Evolutionary conservation across 2,113 vertebrate genomes (phyloP).

Genomic region (Cyphomyrus discorhynchus): DNA sequence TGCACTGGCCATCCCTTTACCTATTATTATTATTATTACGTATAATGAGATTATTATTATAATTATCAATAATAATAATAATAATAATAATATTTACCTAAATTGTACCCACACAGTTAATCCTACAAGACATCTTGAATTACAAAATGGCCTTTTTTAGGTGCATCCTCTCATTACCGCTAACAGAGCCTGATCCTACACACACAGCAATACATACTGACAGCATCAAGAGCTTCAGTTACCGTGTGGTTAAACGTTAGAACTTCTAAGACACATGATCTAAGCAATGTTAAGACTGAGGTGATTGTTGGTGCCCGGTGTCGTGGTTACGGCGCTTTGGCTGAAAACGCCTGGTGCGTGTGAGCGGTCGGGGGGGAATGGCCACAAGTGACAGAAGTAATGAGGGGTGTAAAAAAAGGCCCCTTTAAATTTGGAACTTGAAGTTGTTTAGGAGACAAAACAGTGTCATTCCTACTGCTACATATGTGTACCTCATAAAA

Average conservation of each 20-base stretch:
- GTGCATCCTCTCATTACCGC: not conserved
- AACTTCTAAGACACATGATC: not conserved
- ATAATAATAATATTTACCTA: not conserved
- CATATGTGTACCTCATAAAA: not conserved
- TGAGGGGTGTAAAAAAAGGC: not conserved
- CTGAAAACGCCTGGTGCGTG: not conserved
- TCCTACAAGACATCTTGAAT: not conserved
- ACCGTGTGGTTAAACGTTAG: not conserved
- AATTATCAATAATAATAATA: not conserved
- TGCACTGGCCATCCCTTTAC: not conserved
- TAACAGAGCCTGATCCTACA: not conserved
- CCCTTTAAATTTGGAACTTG: not conserved
- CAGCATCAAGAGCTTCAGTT: not conserved
- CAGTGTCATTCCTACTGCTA: not conserved
- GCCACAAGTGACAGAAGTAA: not conserved
- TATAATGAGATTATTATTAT: not conserved
- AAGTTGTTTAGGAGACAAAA: not conserved
- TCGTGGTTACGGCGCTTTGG: not conserved
- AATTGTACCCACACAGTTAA: not conserved
- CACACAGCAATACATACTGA: not conserved
- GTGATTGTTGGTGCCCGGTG: not conserved
- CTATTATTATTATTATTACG: not conserved
- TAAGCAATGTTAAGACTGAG: not conserved
- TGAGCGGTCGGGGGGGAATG: not conserved
- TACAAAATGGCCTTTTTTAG: not conserved